A percentile compares a stretch with the other conserved stretches of the same genome.
These are phyloP conservation scores for Gymnocheta viridis DNA, from an alignment of 2,888 invertebrate species.

Conservation along the genomic window DNA sequence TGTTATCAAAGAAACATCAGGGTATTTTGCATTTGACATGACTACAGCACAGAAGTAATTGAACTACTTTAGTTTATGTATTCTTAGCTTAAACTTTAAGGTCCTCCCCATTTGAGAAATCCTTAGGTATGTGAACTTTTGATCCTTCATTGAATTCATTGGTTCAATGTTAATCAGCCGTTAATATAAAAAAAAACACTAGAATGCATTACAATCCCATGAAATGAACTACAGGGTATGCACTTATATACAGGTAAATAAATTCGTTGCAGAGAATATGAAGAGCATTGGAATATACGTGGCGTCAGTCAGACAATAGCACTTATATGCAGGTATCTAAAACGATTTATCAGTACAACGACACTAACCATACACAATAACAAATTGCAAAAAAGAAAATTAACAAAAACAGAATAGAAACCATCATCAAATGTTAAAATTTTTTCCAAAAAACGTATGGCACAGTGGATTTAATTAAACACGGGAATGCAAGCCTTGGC, in stretches of 20 bases:
- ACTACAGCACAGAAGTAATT: too few species aligned
- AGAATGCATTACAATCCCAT: too few species aligned
- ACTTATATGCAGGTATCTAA: constrained; percentile 69
- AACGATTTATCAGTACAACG: constrained; percentile 69
- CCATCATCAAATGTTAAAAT: neutral
- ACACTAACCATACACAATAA: constrained; percentile 56
- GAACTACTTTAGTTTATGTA: too few species aligned
- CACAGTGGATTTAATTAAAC: constrained; percentile 24
- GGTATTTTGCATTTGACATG: too few species aligned
- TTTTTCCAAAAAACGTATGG: neutral
- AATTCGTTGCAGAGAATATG: neutral
- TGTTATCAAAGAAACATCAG: too few species aligned
- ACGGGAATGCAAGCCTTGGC: too few species aligned
- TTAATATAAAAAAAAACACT: too few species aligned
- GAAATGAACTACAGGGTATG: constrained; percentile 14
- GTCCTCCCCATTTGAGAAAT: too few species aligned
- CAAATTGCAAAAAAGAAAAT: neutral
- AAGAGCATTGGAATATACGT: constrained; percentile 10
- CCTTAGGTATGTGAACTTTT: too few species aligned
- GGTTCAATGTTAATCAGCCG: too few species aligned
- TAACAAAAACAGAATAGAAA: neutral
- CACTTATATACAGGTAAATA: neutral
- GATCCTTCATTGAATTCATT: too few species aligned
- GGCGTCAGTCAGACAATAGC: constrained; percentile 60
- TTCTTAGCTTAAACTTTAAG: too few species aligned